A percentile compares a stretch with the other conserved stretches of the same genome.
phyloP scores from a whole-genome alignment of 2,113 vertebrate species.

The Siniperca knerii region DNA sequence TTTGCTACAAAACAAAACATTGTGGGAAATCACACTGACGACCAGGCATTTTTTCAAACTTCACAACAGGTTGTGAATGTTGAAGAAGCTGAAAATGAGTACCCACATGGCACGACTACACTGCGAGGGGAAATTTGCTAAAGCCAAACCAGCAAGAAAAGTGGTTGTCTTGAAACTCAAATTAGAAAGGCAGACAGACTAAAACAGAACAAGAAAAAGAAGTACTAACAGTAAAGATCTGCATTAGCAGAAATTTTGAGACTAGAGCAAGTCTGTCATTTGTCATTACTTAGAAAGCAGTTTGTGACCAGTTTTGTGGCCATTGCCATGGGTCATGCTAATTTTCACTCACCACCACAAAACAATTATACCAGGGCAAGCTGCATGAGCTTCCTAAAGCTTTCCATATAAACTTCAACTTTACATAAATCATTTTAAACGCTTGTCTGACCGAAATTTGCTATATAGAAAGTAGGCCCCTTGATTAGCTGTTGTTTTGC shows the following conservation, averaged over 20 bases:
- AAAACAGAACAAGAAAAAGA: not conserved
- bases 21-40: not conserved
- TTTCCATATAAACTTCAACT: not conserved
- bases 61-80: not conserved
- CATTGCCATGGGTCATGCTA: not conserved
- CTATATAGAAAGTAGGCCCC: not conserved
- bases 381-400: not conserved
- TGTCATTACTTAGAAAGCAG: not conserved
- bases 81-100: slow-evolving; percentile 2
- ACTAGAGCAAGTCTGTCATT: too few relatives aligned
- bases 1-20: slow-evolving; percentile 14
- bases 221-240: not conserved
- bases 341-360: not conserved
- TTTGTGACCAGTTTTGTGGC: not conserved
- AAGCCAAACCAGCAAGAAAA: slow-evolving; percentile 6
- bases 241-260: not conserved
- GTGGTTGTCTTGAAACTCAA: slow-evolving; percentile 24
- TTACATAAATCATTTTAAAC: not conserved
- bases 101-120: not conserved
- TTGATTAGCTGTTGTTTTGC: not conserved
- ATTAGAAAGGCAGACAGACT: not conserved
- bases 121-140: not conserved
- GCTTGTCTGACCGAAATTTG: not conserved
- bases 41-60: not conserved
- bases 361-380: not conserved